A percentile compares a stretch with the other conserved stretches of the same genome.
Evolutionary conservation across 1,140 invertebrate species (phyloP).

Genomic region (Aphelinus certus): DNA sequence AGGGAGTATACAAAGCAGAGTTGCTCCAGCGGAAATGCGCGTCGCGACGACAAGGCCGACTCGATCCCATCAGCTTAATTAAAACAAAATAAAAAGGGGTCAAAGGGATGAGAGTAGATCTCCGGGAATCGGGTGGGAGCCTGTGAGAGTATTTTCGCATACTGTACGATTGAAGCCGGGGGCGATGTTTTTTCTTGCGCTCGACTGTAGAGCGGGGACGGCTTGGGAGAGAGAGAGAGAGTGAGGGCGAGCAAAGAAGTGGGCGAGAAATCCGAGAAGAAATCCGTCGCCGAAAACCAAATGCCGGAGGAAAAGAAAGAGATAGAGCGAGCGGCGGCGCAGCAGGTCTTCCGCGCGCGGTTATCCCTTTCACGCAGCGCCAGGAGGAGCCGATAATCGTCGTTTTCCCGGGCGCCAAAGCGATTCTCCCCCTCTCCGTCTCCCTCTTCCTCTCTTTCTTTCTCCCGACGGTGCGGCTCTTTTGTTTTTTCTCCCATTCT

Average conservation of each 20-base stretch:
- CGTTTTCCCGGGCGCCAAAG: slow-evolving; percentile 17
- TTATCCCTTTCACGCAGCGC: neutral
- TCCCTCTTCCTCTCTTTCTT: neutral
- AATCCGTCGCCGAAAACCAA: too few species aligned
- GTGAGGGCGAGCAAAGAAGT: neutral
- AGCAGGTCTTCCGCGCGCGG: too few species aligned
- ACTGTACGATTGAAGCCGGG: neutral
- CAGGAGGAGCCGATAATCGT: slow-evolving; percentile 25
- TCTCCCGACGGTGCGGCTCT: neutral
- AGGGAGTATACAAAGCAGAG: too few species aligned
- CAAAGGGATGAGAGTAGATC: neutral
- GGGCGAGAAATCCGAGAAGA: slow-evolving; percentile 6
- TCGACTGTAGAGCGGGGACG: too few species aligned
- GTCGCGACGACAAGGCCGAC: too few species aligned
- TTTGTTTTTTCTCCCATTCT: neutral
- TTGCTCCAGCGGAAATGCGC: too few species aligned
- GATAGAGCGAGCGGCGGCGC: neutral
- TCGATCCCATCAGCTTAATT: slow-evolving; percentile 32
- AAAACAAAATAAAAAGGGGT: slow-evolving; percentile 1
- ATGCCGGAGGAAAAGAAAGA: neutral
- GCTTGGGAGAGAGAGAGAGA: too few species aligned
- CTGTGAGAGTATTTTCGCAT: too few species aligned
- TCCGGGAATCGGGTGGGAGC: too few species aligned
- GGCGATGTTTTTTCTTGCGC: neutral
- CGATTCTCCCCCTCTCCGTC: slow-evolving; percentile 11